Evolutionary conservation across 2,888 invertebrate species (phyloP), one percentile per base, ranked within the genome.

Genomic region (Catocala sponsa): DNA sequence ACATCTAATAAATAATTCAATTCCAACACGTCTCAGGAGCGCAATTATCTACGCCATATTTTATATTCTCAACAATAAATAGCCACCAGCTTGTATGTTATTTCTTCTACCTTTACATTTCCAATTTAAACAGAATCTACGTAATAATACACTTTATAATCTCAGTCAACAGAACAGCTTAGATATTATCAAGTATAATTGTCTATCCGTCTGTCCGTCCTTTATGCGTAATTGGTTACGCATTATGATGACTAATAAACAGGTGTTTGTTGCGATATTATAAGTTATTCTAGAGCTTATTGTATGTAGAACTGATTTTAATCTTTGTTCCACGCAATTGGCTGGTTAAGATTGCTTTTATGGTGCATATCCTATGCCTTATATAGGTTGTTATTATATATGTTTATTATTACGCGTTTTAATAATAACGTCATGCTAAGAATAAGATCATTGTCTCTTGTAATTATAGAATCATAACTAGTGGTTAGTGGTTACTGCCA

Each of bases 241-340:
- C 64, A 70, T 71, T 65, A 63, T 65, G 63, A 76, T 85, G 79
- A 83, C 75, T 83, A 82, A 81, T 72, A 74, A 72, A 74, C 87
- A 87, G 86, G 85, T 86, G 85, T 79, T 75, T 68, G 61, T 57
- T 68, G 70, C 65, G 58, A 70, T 71, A 72, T 72, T 53, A 75
- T 59, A 48, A 59, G 57, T 63, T 72, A 68, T 70, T 61, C 33
- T 59, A 46, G 54, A 60, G 52, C 46, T 58, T 35, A 32, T 65
- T 50, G 51, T 58, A 72, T 63, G 32, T 47, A 51, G 60, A 65
- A 68, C 51, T 63, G 43, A 64, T 62, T 64, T 49, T 57, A 59
- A 62, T 65, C 75, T 72, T 72, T 64, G 75, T 66, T 66, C 50
- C 47, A 62, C 13, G 51, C 61, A 47, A 66, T 63, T 63, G 56